Percentiles rank a stretch among this genome's conserved stretches.
These are phyloP conservation scores for Shargacucullia verbasci DNA, from an alignment of 2,888 invertebrate genomes.

Conservation along the genomic window DNA sequence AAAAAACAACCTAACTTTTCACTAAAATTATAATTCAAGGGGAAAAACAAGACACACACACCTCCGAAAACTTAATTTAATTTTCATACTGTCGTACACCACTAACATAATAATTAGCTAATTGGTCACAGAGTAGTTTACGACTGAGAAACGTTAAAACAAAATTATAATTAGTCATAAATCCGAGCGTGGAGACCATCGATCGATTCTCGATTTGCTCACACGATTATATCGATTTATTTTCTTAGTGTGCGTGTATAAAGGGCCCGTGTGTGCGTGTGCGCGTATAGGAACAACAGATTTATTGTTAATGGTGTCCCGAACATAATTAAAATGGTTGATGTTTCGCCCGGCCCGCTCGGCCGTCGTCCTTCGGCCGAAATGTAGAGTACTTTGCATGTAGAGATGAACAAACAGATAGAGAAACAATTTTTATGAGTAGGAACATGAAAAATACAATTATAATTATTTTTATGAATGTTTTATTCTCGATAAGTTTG, in stretches of 20 bases:
- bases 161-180: slow-evolving; percentile 85
- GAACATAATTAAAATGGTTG: slow-evolving; percentile 89
- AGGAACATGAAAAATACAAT: too few relatives aligned
- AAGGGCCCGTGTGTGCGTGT: slow-evolving; percentile 56
- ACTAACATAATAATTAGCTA: slow-evolving; percentile 76
- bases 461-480: too few relatives aligned
- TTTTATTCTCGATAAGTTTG: too few relatives aligned
- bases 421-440: too few relatives aligned
- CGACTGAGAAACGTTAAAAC: slow-evolving; percentile 77
- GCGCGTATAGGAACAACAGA: slow-evolving; percentile 81
- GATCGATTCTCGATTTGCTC: slow-evolving; percentile 69
- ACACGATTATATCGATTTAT: slow-evolving; percentile 71
- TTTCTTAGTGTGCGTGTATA: slow-evolving; percentile 38
- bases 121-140: slow-evolving; percentile 85
- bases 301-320: slow-evolving; percentile 89
- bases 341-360: slow-evolving; percentile 83
- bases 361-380: slow-evolving; percentile 74
- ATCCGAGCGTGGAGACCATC: slow-evolving; percentile 77
- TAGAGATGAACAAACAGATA: slow-evolving; percentile 51
- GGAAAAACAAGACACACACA: not conserved
- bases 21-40: too few relatives aligned
- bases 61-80: slow-evolving; percentile 35
- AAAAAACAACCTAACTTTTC: too few relatives aligned
- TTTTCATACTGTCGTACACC: slow-evolving; percentile 53
- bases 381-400: slow-evolving; percentile 58